These are phyloP conservation scores for Trinorchestia longiramus DNA, from an alignment of 1,140 invertebrate genomes.

Conservation along the genomic window DNA sequence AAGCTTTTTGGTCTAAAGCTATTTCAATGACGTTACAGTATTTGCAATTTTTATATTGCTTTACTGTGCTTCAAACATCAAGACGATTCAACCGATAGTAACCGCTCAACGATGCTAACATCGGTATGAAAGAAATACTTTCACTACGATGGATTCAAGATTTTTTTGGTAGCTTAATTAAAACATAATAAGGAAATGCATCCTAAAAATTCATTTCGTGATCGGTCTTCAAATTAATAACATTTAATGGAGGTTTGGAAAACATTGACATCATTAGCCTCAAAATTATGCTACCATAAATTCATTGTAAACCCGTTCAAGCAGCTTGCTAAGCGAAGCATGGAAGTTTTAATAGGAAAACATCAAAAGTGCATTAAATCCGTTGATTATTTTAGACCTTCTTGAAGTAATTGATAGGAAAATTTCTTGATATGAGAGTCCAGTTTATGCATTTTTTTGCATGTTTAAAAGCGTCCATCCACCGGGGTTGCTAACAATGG, in stretches of 20 bases:
- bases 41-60: neutral
- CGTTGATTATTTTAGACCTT: neutral
- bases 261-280: no score
- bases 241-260: neutral
- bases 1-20: no score
- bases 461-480: neutral
- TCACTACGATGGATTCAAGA: no score
- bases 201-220: neutral
- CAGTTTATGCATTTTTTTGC: neutral
- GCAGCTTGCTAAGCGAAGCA: neutral
- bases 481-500: neutral
- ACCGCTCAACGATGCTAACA: neutral
- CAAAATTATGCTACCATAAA: neutral
- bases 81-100: neutral
- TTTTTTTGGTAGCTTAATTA: no score
- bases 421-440: neutral
- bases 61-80: neutral
- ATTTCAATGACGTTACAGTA: neutral
- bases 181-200: neutral
- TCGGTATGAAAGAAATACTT: neutral
- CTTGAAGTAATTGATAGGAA: neutral
- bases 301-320: neutral
- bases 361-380: neutral
- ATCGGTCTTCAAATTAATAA: neutral
- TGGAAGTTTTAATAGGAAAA: neutral